Evolutionary conservation across 1,140 invertebrate genomes (phyloP), one percentile per base, ranked within the genome.

Genomic region (Brachionus calyciflorus): DNA sequence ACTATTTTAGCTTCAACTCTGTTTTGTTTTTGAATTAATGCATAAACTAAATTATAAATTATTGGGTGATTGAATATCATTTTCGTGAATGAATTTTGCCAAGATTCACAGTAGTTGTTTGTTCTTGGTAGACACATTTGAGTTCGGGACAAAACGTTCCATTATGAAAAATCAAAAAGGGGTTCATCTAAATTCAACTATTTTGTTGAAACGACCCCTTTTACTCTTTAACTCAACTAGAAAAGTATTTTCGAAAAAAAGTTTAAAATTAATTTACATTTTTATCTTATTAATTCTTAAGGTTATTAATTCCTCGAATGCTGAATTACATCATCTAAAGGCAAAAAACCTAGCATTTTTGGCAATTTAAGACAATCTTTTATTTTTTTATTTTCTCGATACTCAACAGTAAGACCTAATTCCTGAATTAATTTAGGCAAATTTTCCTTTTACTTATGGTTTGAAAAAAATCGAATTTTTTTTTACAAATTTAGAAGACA

Each of bases 171-270:
- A 55, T n/a, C 26, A 55, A 55, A 55, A 26, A 55, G 21, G 4
- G 53, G 53, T 55, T 55, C 53, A 4, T 55, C 53, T 55, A 26
- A n/a, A 55, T 3, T 55, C n/a, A 55, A 55, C n/a, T 28, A 53
- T 9, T 37, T 37, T 37, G 19, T 53, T 21, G 19, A 3, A 55
- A 55, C 53, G 53, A 55, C 53, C 53, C n/a, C 19, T 4, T 48
- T 48, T 14, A 48, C 4, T n/a, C n/a, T 48, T 37, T 37, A 37
- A 9, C 9, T 37, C 33, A 9, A 3, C 33, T 37, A 37, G 9
- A 9, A 5, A 37, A 9, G 3, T 5, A 5, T 37, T 37, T 37
- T 37, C 33, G 9, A 37, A 37, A 37, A 5, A 37, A 37, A 4
- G n/a, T 3, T 14, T 6, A 48, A 48, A 48, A 48, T 48, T 14